phyloP scores from a whole-genome alignment of 2,113 vertebrate species.

The Clarias macrocephalus region DNA sequence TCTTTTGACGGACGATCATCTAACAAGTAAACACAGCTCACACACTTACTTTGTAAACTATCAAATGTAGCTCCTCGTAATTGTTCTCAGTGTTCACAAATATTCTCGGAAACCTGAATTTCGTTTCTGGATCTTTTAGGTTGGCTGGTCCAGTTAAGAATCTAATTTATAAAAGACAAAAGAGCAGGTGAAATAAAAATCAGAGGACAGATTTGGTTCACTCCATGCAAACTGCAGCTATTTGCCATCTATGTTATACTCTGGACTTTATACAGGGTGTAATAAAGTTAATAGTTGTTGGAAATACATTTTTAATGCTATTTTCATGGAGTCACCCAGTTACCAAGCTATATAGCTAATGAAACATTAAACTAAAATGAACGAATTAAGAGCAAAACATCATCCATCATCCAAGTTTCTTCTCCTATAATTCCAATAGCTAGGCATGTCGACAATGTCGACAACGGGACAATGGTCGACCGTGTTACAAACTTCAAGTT shows the following conservation, averaged over 20 bases:
- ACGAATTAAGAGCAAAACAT: background rate
- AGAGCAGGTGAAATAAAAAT: background rate
- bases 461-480: too few species aligned
- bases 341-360: background rate
- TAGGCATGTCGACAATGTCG: too few species aligned
- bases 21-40: slow-evolving; percentile 23
- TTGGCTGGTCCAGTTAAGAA: slow-evolving; percentile 95
- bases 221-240: too few species aligned
- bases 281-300: too few species aligned
- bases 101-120: slow-evolving; percentile 95
- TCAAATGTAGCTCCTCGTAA: slow-evolving; percentile 92
- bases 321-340: too few species aligned
- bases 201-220: too few species aligned
- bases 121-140: slow-evolving; percentile 92
- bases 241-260: too few species aligned
- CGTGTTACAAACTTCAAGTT: too few species aligned
- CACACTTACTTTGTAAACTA: slow-evolving; percentile 91
- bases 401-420: background rate
- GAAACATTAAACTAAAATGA: background rate
- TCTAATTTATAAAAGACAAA: slow-evolving; percentile 64
- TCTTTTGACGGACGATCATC: slow-evolving; percentile 12
- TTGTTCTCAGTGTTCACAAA: slow-evolving; percentile 88
- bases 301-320: too few species aligned
- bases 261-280: too few species aligned
- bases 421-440: background rate